phyloP scores from a whole-genome alignment of 2,797 vertebrate species.

The Danionella dracula region DNA sequence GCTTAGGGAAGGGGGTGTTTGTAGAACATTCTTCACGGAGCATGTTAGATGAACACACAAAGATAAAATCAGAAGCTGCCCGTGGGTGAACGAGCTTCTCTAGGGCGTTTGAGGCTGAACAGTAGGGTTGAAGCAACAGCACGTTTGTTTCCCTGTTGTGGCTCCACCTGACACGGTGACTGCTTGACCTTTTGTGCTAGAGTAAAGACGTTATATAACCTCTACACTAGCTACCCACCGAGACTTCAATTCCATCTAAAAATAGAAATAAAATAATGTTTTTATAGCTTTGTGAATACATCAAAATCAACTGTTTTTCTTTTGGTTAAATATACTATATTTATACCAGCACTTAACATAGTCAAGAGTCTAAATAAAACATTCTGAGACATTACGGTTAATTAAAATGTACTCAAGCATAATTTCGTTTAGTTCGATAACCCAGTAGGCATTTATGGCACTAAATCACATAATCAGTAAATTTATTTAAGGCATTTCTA shows the following conservation, averaged over 20 bases:
- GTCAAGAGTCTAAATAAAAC: too few species aligned
- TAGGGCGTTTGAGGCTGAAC: background rate
- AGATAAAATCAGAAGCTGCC: background rate
- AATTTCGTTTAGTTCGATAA: too few species aligned
- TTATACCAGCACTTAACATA: too few species aligned
- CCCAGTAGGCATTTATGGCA: too few species aligned
- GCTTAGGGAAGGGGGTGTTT: background rate
- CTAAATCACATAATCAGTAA: too few species aligned
- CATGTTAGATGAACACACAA: too few species aligned
- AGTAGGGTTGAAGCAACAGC: background rate
- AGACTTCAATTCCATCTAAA: background rate
- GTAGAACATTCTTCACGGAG: background rate
- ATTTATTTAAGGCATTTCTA: too few species aligned
- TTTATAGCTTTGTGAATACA: too few species aligned
- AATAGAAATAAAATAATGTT: background rate
- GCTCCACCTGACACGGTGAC: conserved; percentile 49
- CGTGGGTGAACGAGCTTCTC: background rate
- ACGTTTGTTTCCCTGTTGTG: conserved; percentile 30
- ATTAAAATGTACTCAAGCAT: too few species aligned
- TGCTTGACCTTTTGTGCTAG: conserved; percentile 41
- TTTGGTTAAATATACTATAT: too few species aligned
- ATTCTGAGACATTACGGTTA: too few species aligned
- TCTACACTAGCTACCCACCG: background rate
- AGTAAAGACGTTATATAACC: conserved; percentile 34
- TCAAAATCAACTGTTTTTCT: too few species aligned